These are phyloP conservation scores for Atractosteus spatula DNA, from an alignment of 2,113 vertebrate genomes.

Conservation along the genomic window DNA sequence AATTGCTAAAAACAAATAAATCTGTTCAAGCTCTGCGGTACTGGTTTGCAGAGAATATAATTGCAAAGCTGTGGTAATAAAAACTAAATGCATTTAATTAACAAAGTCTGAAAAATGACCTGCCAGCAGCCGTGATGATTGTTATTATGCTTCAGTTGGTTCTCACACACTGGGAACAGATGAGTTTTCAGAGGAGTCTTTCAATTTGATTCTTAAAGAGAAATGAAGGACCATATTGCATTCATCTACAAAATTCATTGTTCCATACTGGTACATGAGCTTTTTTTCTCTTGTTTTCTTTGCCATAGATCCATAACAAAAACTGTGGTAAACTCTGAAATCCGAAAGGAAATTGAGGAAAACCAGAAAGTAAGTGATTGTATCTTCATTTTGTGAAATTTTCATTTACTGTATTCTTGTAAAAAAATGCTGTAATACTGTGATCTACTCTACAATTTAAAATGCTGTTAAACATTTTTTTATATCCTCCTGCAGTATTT, in stretches of 20 bases:
- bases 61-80: slow-evolving; percentile 10
- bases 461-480: too few species aligned
- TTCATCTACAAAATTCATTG: not conserved
- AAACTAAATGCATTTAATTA: slow-evolving; percentile 22
- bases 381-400: not conserved
- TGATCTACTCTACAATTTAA: too few species aligned
- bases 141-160: not conserved
- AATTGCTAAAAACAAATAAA: too few species aligned
- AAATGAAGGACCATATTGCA: not conserved
- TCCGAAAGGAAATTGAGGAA: slow-evolving; percentile 86
- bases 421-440: too few species aligned
- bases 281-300: slow-evolving; percentile 24
- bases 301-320: slow-evolving; percentile 84
- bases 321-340: slow-evolving; percentile 82
- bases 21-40: not conserved
- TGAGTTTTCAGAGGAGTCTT: not conserved
- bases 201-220: not conserved
- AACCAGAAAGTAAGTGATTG: slow-evolving; percentile 87
- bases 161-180: not conserved
- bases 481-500: too few species aligned
- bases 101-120: not conserved
- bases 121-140: slow-evolving; percentile 4
- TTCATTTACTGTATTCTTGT: too few species aligned
- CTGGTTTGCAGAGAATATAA: slow-evolving; percentile 1
- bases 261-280: not conserved